Base-by-base conservation (phyloP, 2,797 vertebrate species). In the Phylloscopus collybita region DNA sequence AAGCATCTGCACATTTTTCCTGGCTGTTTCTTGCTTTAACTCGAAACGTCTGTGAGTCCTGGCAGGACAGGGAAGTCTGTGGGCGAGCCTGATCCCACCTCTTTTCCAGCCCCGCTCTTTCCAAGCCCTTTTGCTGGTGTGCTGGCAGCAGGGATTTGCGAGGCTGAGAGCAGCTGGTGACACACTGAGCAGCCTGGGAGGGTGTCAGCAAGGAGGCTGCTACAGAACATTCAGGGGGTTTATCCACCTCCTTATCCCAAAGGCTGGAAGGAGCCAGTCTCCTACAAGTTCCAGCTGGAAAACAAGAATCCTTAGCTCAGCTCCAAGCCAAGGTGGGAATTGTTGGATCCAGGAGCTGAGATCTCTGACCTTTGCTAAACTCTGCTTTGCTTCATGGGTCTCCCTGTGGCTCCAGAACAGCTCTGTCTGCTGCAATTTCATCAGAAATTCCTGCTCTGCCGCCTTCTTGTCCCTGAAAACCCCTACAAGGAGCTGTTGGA, bases 11-110 rank as follows among this genome's bases (percentile, higher is more conserved):
- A 92, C 76, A 93, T 90, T 96, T 94, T 83, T 96, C 73, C 92
- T 95, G 93, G 82, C 93, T 96, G 50, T 95, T 95, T 92, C 95
- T 96, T 80, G 76, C 82, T 92, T 94, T 97, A 97, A 97, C 94
- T 98, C 81, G 30, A 97, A 97, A 96, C 60, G 76, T 97, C 95
- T 97, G 96, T 92, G 80, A 94, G 86, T 91, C 91, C 91, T 97
- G 95, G 92, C 96, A 91, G 90, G 71, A 32, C 69, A 84, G 95
- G 96, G 89, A 93, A 80, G 83, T 34, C 96, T 97, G 92, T 91
- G 79, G 64, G 93, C 80, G 92, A 95, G 92, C 86, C 95, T 92
- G 95, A 87, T 67, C 88, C 89, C 90, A 78, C 91, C 95, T 96
- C 97, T 94, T 96, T 96, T 92, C 95, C 97, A 97, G 12, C 44